Conservation (phyloP, 2,888 invertebrate species). For the Agrochola lychnidis region DNA sequence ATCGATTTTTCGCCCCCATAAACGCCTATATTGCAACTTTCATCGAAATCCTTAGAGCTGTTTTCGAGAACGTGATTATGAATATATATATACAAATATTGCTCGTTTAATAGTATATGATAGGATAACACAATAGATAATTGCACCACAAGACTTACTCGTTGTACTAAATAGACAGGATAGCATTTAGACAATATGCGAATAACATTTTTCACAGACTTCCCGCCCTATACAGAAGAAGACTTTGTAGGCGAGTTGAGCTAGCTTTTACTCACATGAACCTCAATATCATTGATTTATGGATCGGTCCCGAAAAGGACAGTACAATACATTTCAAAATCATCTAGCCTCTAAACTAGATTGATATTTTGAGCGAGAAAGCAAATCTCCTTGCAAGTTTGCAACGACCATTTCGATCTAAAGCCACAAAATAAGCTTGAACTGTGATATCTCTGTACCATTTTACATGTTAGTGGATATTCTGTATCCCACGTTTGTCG, state of each 20-base stretch:
- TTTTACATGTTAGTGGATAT: conserved; percentile 34
- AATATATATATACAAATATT: no score
- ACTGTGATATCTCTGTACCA: no score
- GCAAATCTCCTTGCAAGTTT: no score
- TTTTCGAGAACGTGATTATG: no score
- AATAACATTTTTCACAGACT: background rate
- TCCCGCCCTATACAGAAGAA: no score
- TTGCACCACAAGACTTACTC: background rate
- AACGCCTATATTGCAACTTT: no score
- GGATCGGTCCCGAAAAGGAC: background rate
- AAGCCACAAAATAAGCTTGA: background rate
- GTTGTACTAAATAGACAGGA: background rate
- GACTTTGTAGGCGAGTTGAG: background rate
- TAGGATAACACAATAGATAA: background rate
- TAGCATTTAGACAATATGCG: no score
- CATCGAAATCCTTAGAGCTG: no score
- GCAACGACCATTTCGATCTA: background rate
- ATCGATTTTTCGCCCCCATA: no score
- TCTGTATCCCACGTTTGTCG: conserved; percentile 32
- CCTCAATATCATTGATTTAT: background rate
- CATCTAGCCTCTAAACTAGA: background rate
- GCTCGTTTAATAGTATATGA: no score
- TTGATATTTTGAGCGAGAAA: background rate
- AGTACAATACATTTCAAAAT: background rate
- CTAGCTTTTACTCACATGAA: background rate